A percentile compares a stretch with the other conserved stretches of the same genome.
phyloP scores from a whole-genome alignment of 2,888 invertebrate species.

The Lycia hirtaria region DNA sequence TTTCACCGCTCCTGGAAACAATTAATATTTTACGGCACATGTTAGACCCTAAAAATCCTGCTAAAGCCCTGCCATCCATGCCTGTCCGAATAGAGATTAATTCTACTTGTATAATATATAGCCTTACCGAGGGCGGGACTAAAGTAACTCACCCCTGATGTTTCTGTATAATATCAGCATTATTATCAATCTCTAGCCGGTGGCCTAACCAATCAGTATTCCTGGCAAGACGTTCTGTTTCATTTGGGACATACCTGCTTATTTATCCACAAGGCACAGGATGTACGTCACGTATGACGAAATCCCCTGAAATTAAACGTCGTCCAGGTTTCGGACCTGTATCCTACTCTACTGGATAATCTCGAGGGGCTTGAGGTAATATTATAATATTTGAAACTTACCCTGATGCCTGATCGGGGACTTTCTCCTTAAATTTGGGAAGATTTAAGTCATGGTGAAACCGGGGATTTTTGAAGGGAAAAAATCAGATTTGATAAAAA shows the following conservation, averaged over 20 bases:
- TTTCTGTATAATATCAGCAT: conserved; percentile 10
- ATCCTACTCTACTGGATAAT: conserved; percentile 48
- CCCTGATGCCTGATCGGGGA: too few species aligned
- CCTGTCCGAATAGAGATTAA: conserved; percentile 3
- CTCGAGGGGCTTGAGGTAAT: conserved; percentile 47
- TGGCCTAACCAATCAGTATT: conserved; percentile 33
- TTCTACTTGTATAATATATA: not conserved
- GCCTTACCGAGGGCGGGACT: not conserved
- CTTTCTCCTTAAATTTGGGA: too few species aligned
- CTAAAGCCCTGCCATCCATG: conserved; percentile 5
- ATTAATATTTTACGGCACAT: not conserved
- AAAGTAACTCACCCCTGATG: conserved; percentile 2
- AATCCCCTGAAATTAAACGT: conserved; percentile 54
- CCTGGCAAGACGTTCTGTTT: conserved; percentile 25
- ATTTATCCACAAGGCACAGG: conserved; percentile 36
- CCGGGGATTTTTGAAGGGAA: too few species aligned
- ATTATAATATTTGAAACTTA: too few species aligned
- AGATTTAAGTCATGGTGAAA: too few species aligned
- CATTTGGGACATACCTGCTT: conserved; percentile 34
- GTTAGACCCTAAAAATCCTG: not conserved
- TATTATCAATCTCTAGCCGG: conserved; percentile 19
- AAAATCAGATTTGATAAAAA: too few species aligned
- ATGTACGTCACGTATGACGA: conserved; percentile 50
- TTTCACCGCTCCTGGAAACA: not conserved
- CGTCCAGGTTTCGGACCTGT: conserved; percentile 26